Conservation (phyloP, 2,888 invertebrate genomes). For the Acleris laterana region DNA sequence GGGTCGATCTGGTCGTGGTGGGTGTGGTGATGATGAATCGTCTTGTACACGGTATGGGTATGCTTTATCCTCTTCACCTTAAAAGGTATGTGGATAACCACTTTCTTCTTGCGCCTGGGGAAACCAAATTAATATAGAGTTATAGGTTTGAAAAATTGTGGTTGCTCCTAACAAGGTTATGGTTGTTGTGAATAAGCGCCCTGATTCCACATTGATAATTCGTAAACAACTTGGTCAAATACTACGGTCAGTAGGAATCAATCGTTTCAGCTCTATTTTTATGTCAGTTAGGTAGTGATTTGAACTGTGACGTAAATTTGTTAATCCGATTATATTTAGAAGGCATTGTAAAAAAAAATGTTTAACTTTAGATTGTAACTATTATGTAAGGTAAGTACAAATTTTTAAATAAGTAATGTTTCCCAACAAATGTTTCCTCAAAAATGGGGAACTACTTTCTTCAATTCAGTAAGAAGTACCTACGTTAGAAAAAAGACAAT, state of each 20-base stretch:
- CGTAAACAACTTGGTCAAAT: conserved; percentile 3
- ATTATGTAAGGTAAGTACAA: no score
- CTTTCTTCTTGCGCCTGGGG: conserved; percentile 85
- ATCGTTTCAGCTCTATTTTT: conserved; percentile 14
- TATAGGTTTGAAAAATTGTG: not conserved
- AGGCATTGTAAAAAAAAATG: not conserved
- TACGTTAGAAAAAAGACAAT: no score
- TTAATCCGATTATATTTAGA: not conserved
- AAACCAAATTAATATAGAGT: conserved; percentile 27
- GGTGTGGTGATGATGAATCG: conserved; percentile 84
- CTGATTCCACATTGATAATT: conserved; percentile 1
- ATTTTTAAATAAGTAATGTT: no score
- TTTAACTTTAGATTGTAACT: not conserved
- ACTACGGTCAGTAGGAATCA: conserved; percentile 7
- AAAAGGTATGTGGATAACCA: conserved; percentile 88
- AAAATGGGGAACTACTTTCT: no score
- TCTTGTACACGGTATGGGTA: conserved; percentile 89
- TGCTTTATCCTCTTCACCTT: conserved; percentile 88
- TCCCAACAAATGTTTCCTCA: no score
- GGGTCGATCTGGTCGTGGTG: conserved; percentile 60
- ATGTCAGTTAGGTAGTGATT: not conserved
- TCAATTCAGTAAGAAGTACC: no score
- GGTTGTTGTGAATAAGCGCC: no score
- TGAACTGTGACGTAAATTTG: not conserved
- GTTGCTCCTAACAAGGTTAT: no score